Evolutionary conservation across 2,797 vertebrate genomes (phyloP).

Genomic region (Otolemur crassicaudatus): DNA sequence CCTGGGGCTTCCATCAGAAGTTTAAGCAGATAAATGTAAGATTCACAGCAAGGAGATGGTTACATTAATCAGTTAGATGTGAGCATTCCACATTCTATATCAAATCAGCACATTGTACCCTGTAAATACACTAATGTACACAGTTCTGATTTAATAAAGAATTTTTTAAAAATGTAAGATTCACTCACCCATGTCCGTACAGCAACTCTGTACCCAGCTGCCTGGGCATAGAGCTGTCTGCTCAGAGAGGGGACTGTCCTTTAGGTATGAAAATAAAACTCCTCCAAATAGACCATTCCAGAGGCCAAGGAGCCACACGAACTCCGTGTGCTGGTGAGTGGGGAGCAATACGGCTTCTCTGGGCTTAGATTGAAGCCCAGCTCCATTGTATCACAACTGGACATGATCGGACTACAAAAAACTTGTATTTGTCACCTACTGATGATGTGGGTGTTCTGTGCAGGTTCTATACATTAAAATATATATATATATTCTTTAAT

Average conservation of each 20-base stretch:
- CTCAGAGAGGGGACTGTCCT: not conserved
- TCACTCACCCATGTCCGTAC: not conserved
- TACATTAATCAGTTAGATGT: too few relatives aligned
- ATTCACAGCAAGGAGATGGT: too few relatives aligned
- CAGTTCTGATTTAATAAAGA: too few relatives aligned
- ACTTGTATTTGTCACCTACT: not conserved
- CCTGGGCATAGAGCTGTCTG: not conserved
- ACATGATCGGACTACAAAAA: not conserved
- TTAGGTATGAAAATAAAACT: not conserved
- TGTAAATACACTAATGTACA: too few relatives aligned
- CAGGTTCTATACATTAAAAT: not conserved
- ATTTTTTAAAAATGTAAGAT: too few relatives aligned
- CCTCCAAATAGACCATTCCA: slow-evolving; percentile 39
- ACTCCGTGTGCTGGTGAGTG: not conserved
- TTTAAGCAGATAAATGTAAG: slow-evolving; percentile 59
- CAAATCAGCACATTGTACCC: too few relatives aligned
- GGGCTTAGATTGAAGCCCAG: not conserved
- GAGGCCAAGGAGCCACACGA: not conserved
- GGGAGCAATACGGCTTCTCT: not conserved
- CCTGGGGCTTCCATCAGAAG: slow-evolving; percentile 57
- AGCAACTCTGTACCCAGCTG: not conserved
- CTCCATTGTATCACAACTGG: not conserved
- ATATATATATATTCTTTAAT: not conserved
- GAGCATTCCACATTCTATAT: too few relatives aligned
- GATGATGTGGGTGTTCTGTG: slow-evolving; percentile 45